Evolutionary conservation across 1,140 invertebrate genomes (phyloP).

Genomic region (Ceratoteleas bidentatus): DNA sequence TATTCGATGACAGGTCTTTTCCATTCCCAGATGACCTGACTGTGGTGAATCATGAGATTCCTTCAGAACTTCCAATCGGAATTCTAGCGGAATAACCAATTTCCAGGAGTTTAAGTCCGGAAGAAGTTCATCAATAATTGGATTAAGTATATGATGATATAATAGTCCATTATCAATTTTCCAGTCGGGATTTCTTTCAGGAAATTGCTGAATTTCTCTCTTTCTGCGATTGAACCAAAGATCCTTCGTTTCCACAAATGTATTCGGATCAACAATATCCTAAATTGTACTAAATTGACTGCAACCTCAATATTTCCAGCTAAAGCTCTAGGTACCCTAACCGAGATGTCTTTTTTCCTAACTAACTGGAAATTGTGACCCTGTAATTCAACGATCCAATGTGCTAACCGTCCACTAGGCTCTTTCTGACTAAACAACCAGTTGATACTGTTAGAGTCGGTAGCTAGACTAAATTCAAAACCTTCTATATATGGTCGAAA

Average conservation of each 20-base stretch:
- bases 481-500: conserved; percentile 13
- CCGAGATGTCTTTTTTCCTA: background rate
- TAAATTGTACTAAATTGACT: too few species aligned
- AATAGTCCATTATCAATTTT: background rate
- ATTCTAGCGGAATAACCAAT: too few species aligned
- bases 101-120: conserved; percentile 6
- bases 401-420: background rate
- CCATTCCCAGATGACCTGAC: conserved; percentile 71
- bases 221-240: background rate
- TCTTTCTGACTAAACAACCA: background rate
- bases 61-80: background rate
- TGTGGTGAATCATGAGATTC: too few species aligned
- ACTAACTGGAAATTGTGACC: background rate
- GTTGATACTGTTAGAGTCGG: background rate
- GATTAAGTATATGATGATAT: conserved; percentile 1
- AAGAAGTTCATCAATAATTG: background rate
- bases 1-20: conserved; percentile 67
- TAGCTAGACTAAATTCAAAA: background rate
- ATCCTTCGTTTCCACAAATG: too few species aligned
- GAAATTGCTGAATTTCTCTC: background rate
- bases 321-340: conserved; percentile 3
- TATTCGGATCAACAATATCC: too few species aligned
- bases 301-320: background rate
- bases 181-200: conserved; percentile 1
- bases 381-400: conserved; percentile 4